Conservation (phyloP, 2,888 invertebrate genomes). For the Trisateles emortualis region DNA sequence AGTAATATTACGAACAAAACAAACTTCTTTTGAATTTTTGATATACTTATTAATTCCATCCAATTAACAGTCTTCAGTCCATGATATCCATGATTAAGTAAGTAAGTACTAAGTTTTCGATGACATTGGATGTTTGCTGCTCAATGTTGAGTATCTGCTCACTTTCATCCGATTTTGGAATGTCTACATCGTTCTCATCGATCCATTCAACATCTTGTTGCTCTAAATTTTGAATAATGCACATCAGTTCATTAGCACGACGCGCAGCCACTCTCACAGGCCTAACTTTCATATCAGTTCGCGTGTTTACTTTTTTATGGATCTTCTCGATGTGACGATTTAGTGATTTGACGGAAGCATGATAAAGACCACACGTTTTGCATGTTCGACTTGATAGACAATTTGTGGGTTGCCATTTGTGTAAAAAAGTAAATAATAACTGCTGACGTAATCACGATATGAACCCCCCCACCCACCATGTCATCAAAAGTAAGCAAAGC, state of each 20-base stretch:
- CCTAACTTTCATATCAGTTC: slow-evolving; percentile 31
- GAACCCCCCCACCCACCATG: no score
- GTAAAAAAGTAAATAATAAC: not conserved
- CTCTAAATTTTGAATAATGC: slow-evolving; percentile 46
- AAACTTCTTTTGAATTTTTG: not conserved
- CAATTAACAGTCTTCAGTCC: slow-evolving; percentile 1
- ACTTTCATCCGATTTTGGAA: slow-evolving; percentile 36
- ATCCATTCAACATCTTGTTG: slow-evolving; percentile 46
- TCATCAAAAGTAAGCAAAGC: no score
- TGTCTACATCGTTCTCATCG: slow-evolving; percentile 45
- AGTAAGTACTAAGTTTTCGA: slow-evolving; percentile 26
- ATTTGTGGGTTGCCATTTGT: not conserved
- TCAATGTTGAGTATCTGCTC: slow-evolving; percentile 35
- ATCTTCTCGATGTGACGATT: slow-evolving; percentile 51
- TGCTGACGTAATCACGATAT: no score
- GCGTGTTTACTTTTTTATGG: slow-evolving; percentile 31
- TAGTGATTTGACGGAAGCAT: slow-evolving; percentile 46
- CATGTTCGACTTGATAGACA: slow-evolving; percentile 45
- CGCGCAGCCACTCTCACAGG: slow-evolving; percentile 11
- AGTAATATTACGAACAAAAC: not conserved
- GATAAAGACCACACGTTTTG: slow-evolving; percentile 47
- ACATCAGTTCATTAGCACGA: slow-evolving; percentile 10
- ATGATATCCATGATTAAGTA: slow-evolving; percentile 11
- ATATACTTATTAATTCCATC: not conserved
- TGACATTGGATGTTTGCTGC: slow-evolving; percentile 63